These are phyloP conservation scores for Endomychus coccineus DNA, from an alignment of 2,888 invertebrate species.

Conservation along the genomic window DNA sequence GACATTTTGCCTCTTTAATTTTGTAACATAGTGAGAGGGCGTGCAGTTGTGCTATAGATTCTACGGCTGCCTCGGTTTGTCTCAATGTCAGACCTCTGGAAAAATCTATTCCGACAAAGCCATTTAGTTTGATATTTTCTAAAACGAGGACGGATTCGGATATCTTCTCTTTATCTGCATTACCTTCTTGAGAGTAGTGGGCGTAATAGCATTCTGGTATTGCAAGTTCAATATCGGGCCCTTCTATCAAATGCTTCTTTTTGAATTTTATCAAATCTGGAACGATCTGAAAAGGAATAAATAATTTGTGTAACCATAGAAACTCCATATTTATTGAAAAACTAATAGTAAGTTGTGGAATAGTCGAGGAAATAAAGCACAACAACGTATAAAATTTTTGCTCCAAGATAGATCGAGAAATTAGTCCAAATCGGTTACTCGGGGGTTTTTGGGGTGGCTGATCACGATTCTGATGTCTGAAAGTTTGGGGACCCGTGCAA, in stretches of 20 bases:
- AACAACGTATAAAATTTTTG: no score
- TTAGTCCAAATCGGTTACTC: no score
- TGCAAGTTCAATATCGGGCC: constrained; percentile 50
- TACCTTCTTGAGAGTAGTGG: constrained; percentile 49
- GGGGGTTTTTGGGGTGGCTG: no score
- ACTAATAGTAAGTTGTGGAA: no score
- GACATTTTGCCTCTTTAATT: constrained; percentile 46
- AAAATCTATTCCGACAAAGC: constrained; percentile 60
- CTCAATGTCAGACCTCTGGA: constrained; percentile 58
- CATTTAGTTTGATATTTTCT: constrained; percentile 62
- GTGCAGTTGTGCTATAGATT: constrained; percentile 65
- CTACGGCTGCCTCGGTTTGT: constrained; percentile 62
- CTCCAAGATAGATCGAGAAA: no score
- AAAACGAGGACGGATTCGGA: constrained; percentile 65
- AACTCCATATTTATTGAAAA: no score
- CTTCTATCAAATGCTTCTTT: constrained; percentile 41
- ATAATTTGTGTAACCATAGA: no score
- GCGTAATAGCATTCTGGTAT: constrained; percentile 66
- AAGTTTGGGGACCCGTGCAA: no score
- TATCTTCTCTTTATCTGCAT: constrained; percentile 41
- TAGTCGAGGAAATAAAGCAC: no score
- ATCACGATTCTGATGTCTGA: no score
- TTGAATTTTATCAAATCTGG: constrained; percentile 62
- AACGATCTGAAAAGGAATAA: constrained; percentile 53
- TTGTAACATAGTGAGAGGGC: constrained; percentile 62